These are phyloP conservation scores for Hofmannophila pseudospretella DNA, from an alignment of 2,888 invertebrate species.

Conservation along the genomic window DNA sequence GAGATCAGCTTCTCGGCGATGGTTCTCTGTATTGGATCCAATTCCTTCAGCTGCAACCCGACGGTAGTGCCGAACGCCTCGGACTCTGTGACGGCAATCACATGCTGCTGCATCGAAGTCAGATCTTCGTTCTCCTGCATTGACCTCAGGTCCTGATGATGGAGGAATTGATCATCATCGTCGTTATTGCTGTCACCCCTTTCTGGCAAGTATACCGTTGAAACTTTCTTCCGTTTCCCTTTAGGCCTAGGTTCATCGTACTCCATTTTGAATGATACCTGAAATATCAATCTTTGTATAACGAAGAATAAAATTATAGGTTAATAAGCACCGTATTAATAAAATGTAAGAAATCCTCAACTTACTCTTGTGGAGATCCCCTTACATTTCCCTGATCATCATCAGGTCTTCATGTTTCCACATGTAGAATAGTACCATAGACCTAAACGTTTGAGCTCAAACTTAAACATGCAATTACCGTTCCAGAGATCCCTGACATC, in stretches of 20 bases:
- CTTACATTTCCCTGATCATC: too few species aligned
- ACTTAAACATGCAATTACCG: too few species aligned
- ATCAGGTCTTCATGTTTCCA: too few species aligned
- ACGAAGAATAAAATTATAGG: too few species aligned
- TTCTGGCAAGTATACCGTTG: constrained; percentile 8
- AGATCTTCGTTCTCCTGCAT: constrained; percentile 1
- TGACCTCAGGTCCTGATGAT: not conserved
- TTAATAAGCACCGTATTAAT: too few species aligned
- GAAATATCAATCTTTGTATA: not conserved
- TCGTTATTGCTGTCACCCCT: constrained; percentile 1
- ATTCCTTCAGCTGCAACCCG: constrained; percentile 28
- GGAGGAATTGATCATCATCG: not conserved
- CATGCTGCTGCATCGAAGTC: not conserved
- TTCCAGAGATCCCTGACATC: too few species aligned
- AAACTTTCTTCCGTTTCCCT: not conserved
- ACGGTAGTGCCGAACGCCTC: constrained; percentile 27
- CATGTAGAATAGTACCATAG: too few species aligned
- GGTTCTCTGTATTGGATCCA: constrained; percentile 26
- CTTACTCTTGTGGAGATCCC: too few species aligned
- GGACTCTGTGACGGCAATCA: constrained; percentile 4
- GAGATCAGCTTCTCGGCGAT: constrained; percentile 43
- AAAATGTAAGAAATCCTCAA: too few species aligned
- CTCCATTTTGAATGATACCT: not conserved
- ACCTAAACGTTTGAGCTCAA: too few species aligned
- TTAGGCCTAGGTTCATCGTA: not conserved